Evolutionary conservation across 2,797 vertebrate genomes (phyloP), one percentile per base, ranked within the genome.

Genomic region (Cirrhinus mrigala): DNA sequence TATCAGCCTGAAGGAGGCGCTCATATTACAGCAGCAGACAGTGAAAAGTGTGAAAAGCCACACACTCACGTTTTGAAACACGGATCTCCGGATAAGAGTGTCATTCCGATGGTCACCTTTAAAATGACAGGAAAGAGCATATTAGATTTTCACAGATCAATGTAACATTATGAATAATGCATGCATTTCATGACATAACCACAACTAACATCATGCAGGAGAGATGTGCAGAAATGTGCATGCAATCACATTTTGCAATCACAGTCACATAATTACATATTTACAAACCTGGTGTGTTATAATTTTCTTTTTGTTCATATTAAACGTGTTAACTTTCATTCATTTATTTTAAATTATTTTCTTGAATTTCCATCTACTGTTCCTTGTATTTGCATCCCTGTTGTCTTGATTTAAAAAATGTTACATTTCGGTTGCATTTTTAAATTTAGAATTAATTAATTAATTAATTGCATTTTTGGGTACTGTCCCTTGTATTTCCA

Each of bases 31-130:
- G 33, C 14, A 71, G 46, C 4, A 33, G 40, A 62, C 22, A 1
- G 60, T 48, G 9, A 46, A 24, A 3, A 74, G 46, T 1, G 24
- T 33, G 33, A 33, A 33, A 33, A 37, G 33, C 18, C 40, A 29
- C 11, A 52, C 62, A 96, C 98, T 97, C 92, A 99, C 98, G 96
- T 98, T 95, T 99, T 99, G 90, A 99, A 99, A 94, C 98, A 99
- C 0, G 98, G 98, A 89, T 99, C 98, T 91, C 98, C 98, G 0
- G 97, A 99, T 4, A 98, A 95, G 58, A 99, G 95, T 22, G 96
- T 97, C 98, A 99, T 99, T 79, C 97, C 97, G 0, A 99, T 98
- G 3, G 96, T 98, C 91, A 99, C 97, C 98, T 99, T 85, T 46
- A 60, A 29, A 79, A 58, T 87, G 6, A 75, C 44, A 24, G 56